Evolutionary conservation across 2,888 invertebrate genomes (phyloP), one percentile per base, ranked within the genome.

Genomic region (Metacarcinus magister): DNA sequence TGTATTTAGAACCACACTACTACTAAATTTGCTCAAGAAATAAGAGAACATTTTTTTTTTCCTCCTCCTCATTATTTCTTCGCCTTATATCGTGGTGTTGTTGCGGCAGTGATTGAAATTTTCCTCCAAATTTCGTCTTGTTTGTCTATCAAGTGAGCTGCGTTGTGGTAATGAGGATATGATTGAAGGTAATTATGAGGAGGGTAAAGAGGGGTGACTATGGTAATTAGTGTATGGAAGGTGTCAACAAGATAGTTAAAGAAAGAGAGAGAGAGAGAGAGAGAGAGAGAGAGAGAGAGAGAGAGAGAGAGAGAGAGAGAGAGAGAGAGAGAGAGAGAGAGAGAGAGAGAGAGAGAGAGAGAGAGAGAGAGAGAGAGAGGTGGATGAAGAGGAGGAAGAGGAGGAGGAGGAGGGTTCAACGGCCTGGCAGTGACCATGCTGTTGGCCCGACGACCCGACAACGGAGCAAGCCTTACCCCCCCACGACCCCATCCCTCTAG

Each of bases 371-470:
- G 75, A 75, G 28, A 28, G 75, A 75, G 67, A 67, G 67, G 13
- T 5, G 13, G 48, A 48, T 5, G 13, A 13, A 48, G 28, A 94
- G 94, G 32, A 32, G 48, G 32, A 28, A 87, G 32, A 19, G 46
- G 13, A n/a, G 82, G 75, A 82, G n/a, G 94, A 44, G 82, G 87
- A 87, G 87, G 32, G 94, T 87, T 94, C 87, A 94, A 44, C 46
- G 93, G 93, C 93, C 93, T 43, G 93, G 75, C 28, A 75, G 93
- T 94, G 75, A 94, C 93, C 93, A 94, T 75, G 44, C 13, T 82
- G 82, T 44, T 67, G 75, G 44, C 93, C 43, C 75, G 43, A 44
- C 93, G 93, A 94, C 93, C 93, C 93, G 16, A 75, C 92, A 92
- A 46, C 46, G 54, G 46, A 92, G 92, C 92, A 54, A 43, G 32